Evolutionary conservation across 2,797 vertebrate genomes (phyloP).

Genomic region (Craterocephalus amniculus): DNA sequence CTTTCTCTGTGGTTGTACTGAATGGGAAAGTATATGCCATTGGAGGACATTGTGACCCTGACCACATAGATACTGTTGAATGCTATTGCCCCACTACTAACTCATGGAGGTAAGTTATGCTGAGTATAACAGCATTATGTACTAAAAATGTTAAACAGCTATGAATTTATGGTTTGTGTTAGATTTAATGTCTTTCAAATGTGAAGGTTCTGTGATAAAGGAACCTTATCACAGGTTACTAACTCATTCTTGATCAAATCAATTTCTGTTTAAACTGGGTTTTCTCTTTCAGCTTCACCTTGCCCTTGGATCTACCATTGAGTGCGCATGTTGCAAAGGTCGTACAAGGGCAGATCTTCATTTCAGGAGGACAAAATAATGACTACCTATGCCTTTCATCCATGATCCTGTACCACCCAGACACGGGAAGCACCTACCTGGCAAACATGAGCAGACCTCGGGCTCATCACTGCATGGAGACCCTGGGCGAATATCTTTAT

Average conservation of each 20-base stretch:
- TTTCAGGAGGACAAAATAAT: constrained; percentile 79
- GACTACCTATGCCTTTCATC: constrained; percentile 68
- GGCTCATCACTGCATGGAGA: constrained; percentile 83
- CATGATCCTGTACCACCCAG: constrained; percentile 76
- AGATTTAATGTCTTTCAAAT: no score
- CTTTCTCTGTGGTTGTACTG: constrained; percentile 72
- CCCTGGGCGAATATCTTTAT: constrained; percentile 67
- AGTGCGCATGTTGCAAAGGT: constrained; percentile 73
- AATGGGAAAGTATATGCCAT: constrained; percentile 72
- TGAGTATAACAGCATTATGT: no score
- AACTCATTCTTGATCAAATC: no score
- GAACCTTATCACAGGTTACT: no score
- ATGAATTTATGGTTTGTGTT: no score
- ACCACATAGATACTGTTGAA: constrained; percentile 77
- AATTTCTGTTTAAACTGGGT: neutral
- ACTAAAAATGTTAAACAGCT: no score
- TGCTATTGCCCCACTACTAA: constrained; percentile 72
- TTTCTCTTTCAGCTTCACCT: constrained; percentile 66
- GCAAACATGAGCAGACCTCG: constrained; percentile 75
- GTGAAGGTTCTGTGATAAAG: no score
- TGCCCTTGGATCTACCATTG: constrained; percentile 72
- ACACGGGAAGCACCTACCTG: constrained; percentile 71
- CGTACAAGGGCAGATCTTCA: constrained; percentile 71
- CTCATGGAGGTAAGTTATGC: constrained; percentile 79
- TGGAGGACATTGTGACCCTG: constrained; percentile 73